These are phyloP conservation scores for Pammene aurita DNA, from an alignment of 2,888 invertebrate genomes.

Conservation along the genomic window DNA sequence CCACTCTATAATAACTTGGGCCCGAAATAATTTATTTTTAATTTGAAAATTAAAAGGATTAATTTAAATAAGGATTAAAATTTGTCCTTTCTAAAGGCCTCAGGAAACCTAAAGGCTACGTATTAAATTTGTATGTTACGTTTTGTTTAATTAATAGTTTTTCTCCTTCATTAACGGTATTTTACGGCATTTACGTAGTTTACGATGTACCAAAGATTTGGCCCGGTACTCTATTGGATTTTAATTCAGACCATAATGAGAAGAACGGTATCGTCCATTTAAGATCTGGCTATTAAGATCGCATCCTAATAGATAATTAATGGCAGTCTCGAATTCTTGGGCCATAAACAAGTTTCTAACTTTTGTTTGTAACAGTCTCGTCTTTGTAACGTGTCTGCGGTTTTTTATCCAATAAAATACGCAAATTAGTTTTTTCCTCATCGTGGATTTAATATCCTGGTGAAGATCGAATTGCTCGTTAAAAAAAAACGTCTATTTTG, in stretches of 20 bases:
- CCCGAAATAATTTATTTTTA: no score
- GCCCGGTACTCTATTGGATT: neutral
- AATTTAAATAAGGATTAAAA: no score
- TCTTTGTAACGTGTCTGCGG: conserved; percentile 26
- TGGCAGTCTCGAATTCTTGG: conserved; percentile 18
- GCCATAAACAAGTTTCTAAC: conserved; percentile 23
- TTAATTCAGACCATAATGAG: conserved; percentile 7
- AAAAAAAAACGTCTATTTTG: neutral
- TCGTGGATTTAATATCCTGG: conserved; percentile 6
- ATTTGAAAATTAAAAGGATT: no score
- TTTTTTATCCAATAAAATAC: conserved; percentile 2
- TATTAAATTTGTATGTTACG: no score
- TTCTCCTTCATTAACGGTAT: neutral
- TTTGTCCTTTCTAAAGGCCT: no score
- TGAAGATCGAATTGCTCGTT: neutral
- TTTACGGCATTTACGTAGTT: conserved; percentile 1
- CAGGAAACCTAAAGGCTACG: no score
- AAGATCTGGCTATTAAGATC: conserved; percentile 16
- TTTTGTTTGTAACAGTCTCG: conserved; percentile 15
- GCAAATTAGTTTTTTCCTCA: conserved; percentile 2
- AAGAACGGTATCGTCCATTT: conserved; percentile 25
- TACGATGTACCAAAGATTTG: neutral
- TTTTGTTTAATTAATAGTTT: no score
- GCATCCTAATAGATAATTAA: conserved; percentile 32
- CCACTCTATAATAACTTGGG: no score